These are phyloP conservation scores for Acropternis orthonyx DNA, from an alignment of 2,797 vertebrate species.

Conservation along the genomic window DNA sequence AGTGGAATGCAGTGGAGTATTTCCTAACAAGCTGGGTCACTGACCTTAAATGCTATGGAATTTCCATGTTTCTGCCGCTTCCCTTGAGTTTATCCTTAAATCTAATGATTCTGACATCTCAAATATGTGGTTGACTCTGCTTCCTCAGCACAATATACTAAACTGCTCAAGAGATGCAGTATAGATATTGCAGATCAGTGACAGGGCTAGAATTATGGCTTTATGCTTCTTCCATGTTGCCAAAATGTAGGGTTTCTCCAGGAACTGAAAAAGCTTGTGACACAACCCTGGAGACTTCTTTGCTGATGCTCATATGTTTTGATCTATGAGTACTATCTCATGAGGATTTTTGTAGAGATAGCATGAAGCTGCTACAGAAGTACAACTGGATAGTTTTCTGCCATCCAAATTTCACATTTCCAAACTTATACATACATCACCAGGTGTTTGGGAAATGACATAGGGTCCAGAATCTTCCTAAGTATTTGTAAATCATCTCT, in stretches of 20 bases:
- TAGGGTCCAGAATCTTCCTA: neutral
- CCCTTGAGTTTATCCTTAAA: conserved; percentile 13
- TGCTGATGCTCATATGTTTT: neutral
- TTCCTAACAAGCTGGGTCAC: conserved; percentile 18
- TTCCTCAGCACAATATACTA: neutral
- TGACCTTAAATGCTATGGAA: neutral
- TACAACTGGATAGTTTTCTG: neutral
- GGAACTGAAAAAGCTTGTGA: neutral
- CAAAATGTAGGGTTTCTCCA: neutral
- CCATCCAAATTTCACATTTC: neutral
- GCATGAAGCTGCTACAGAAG: neutral
- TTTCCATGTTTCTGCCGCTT: neutral
- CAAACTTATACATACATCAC: neutral
- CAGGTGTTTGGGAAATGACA: neutral
- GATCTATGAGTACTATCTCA: neutral
- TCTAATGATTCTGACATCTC: conserved; percentile 1
- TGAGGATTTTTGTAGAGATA: neutral
- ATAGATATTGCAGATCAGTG: neutral
- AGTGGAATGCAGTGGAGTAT: neutral
- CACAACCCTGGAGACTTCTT: neutral
- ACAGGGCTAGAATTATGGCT: neutral
- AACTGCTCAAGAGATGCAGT: neutral
- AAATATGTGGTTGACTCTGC: neutral
- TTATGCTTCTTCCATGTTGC: neutral
- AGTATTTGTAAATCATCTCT: neutral